Base-by-base conservation (phyloP, 1,140 invertebrate species). In the Pogonognathellus flavescens region DNA sequence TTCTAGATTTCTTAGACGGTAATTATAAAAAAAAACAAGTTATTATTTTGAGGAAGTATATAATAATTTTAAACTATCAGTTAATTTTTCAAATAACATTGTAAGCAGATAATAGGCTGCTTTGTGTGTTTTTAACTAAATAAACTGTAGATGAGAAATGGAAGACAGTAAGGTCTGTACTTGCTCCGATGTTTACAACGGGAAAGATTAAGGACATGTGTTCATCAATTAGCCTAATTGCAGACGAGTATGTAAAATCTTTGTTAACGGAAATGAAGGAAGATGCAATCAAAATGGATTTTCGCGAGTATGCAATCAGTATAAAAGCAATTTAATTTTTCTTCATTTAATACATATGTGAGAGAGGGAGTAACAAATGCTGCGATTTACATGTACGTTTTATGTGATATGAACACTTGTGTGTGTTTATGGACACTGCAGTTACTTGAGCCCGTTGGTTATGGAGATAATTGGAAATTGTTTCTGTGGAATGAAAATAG, bases 71-170 rank as follows among this genome's bases (percentile, higher is more conserved):
- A n/a, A n/a, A n/a, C n/a, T n/a, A n/a, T n/a, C n/a, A n/a, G n/a
- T n/a, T n/a, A n/a, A n/a, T n/a, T n/a, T n/a, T n/a, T n/a, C n/a
- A n/a, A n/a, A n/a, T n/a, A n/a, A n/a, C n/a, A n/a, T n/a, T n/a
- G n/a, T n/a, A n/a, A n/a, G n/a, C n/a, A n/a, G n/a, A n/a, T n/a
- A n/a, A n/a, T n/a, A n/a, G n/a, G n/a, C n/a, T n/a, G n/a, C n/a
- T n/a, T 41, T 41, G 31, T 41, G 6, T 41, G 6, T 41, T 41
- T 41, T 41, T 41, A 6, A 1, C 31, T n/a, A n/a, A n/a, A n/a
- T n/a, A n/a, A n/a, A n/a, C n/a, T n/a, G n/a, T n/a, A 82, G 93
- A 93, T 18, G 90, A 91, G 10, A 90, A 91, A 52, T 88, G 87
- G 87, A 86, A 84, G 52, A 62, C 55, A 16, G 80, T 88, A 6